Base-by-base conservation (phyloP, 2,797 vertebrate genomes). In the Pygocentrus nattereri region DNA sequence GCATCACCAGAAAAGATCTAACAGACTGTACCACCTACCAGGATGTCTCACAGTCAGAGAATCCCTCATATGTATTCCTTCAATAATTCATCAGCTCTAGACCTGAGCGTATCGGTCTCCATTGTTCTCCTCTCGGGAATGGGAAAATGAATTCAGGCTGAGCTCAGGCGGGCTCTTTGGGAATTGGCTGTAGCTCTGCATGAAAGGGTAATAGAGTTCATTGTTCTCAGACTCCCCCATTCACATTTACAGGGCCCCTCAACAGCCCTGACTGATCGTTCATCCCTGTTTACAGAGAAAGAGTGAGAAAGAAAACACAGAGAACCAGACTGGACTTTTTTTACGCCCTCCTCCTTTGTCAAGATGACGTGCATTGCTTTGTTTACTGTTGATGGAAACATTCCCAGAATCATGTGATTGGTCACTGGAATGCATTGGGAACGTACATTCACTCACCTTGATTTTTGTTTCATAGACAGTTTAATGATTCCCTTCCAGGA, bases 181-280 rank as follows among this genome's bases (percentile, higher is more conserved):
- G 86, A 88, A 87, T 83, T 89, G 80, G 84, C 79, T 30, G 65
- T 44, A 76, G 78, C 74, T 82, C 49, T 74, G 67, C 80, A 54
- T 68, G 59, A 74, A 85, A 85, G 76, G 85, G 85, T 87, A 86
- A 87, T 71, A 0, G 85, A 84, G 87, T 88, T 88, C 81, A 87
- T 84, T 88, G 88, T 90, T 89, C 85, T 83, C 72, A 52, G 79
- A 80, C 76, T 78, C 83, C 85, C 80, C 81, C 83, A 78, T 88
- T 86, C 79, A 83, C 82, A 61, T 84, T 85, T 85, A 83, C 82
- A 61, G 88, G 85, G 85, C 85, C 85, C 82, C 83, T 87, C 71
- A 73, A 76, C 84, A 81, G 81, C 74, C 79, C 81, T 86, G 83
- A 86, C 74, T 70, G 84, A 90, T 90, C 84, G 74, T 82, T 82